Evolutionary conservation across 2,113 vertebrate genomes (phyloP), one percentile per base, ranked within the genome.

Genomic region (Progne subis): DNA sequence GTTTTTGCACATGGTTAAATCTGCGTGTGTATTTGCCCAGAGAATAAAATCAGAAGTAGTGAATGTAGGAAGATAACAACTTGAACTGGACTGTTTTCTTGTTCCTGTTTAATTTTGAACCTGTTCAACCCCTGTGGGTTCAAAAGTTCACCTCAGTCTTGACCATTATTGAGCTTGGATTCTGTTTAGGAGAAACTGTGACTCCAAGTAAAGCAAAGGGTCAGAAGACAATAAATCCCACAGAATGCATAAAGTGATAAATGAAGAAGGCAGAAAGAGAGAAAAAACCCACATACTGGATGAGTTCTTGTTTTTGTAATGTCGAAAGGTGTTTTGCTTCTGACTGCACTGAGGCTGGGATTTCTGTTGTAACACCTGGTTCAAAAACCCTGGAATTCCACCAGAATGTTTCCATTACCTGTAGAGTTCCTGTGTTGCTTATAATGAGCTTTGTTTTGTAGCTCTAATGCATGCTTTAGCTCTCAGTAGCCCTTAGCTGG

Each of bases 211-310:
- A 88, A 87, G 57, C 8, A 0, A 85, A 82, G 91, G 81, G 89
- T 95, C 95, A 95, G 78, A 90, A 91, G 89, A 94, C 84, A 92
- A 67, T 91, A 95, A 96, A 95, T 92, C 89, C 91, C 82, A 67
- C 78, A 82, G 87, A 95, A 94, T 90, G 91, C 90, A 92, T 87
- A 80, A 94, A 85, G 70, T 85, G 82, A 88, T 88, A 94, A 95
- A 95, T 92, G 70, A 79, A 82, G 70, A 61, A 85, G 78, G 43
- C 75, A 89, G 63, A 88, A 55, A 72, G 53, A 90, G 65, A 64
- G 41, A 78, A 86, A 87, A 89, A 46, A 25, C 82, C 12, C 55
- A 80, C 8, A 2, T 52, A 63, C 14, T 77, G 78, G 26, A 12
- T 44, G 39, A 88, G 32, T 85, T 90, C 34, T 12, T 77, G 41